Conservation (phyloP, 2,113 vertebrate genomes). For the Aphyosemion australe region DNA sequence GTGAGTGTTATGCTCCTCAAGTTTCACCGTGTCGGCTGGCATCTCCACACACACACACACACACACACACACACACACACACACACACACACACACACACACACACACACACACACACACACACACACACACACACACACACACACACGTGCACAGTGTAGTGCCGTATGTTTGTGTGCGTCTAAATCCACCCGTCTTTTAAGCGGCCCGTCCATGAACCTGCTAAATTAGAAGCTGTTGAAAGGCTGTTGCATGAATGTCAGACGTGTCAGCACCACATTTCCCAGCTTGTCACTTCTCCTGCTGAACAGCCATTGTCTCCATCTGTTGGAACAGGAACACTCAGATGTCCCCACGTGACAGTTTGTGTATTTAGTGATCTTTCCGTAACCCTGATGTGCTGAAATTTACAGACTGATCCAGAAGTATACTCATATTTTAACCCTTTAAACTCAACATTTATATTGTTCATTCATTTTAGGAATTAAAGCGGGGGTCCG, state of each 20-base stretch:
- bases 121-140: not conserved
- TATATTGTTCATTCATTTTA: too few species aligned
- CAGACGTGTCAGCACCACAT: constrained; percentile 18
- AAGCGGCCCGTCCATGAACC: constrained; percentile 40
- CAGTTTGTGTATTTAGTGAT: too few species aligned
- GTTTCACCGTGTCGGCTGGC: constrained; percentile 38
- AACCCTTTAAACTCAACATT: too few species aligned
- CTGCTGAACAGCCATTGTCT: constrained; percentile 47
- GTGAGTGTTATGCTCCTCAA: constrained; percentile 14
- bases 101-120: too few species aligned
- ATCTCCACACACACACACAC: constrained; percentile 4
- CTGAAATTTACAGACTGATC: too few species aligned
- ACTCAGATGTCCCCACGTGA: not conserved
- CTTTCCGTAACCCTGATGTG: too few species aligned
- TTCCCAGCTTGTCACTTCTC: constrained; percentile 19
- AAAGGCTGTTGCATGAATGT: constrained; percentile 33
- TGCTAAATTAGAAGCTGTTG: constrained; percentile 66
- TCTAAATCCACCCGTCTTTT: constrained; percentile 39
- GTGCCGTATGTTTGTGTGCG: not conserved
- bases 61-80: too few species aligned
- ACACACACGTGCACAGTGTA: not conserved
- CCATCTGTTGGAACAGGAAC: not conserved
- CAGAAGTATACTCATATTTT: too few species aligned
- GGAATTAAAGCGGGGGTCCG: too few species aligned
- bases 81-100: too few species aligned